Evolutionary conservation across 2,888 invertebrate genomes (phyloP).

Genomic region (Anthoptus insignis): DNA sequence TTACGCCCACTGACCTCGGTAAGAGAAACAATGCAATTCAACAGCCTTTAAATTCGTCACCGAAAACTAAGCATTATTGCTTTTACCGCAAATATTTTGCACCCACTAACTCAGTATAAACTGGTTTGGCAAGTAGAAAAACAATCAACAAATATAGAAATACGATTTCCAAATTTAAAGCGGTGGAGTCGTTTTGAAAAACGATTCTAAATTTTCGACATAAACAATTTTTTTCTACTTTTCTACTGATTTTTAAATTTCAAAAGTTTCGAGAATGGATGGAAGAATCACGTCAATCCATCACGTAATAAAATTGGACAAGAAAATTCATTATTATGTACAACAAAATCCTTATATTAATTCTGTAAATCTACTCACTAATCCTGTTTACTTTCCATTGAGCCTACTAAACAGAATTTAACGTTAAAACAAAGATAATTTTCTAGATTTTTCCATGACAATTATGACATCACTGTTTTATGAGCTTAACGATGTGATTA

Average conservation of each 20-base stretch:
- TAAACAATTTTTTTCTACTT: too few species aligned
- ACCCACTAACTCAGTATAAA: neutral
- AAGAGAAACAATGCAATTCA: slow-evolving; percentile 8
- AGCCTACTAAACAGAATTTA: neutral
- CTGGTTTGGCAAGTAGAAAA: too few species aligned
- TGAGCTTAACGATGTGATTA: slow-evolving; percentile 30
- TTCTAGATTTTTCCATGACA: slow-evolving; percentile 7
- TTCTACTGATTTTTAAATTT: too few species aligned
- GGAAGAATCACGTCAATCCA: too few species aligned
- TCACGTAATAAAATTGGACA: too few species aligned
- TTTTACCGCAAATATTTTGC: neutral
- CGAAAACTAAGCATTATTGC: neutral
- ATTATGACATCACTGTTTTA: slow-evolving; percentile 28
- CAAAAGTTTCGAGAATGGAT: too few species aligned
- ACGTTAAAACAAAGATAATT: slow-evolving; percentile 1
- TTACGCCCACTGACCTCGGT: slow-evolving; percentile 2
- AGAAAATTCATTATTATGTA: neutral
- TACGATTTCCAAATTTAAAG: too few species aligned
- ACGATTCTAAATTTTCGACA: too few species aligned
- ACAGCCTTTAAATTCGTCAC: neutral
- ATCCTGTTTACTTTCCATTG: neutral
- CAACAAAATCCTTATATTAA: too few species aligned
- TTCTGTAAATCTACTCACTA: neutral
- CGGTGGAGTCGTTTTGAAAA: too few species aligned
- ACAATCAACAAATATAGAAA: too few species aligned